Evolutionary conservation across 2,797 vertebrate genomes (phyloP), one percentile per base, ranked within the genome.

Genomic region (Lagodon rhomboides): DNA sequence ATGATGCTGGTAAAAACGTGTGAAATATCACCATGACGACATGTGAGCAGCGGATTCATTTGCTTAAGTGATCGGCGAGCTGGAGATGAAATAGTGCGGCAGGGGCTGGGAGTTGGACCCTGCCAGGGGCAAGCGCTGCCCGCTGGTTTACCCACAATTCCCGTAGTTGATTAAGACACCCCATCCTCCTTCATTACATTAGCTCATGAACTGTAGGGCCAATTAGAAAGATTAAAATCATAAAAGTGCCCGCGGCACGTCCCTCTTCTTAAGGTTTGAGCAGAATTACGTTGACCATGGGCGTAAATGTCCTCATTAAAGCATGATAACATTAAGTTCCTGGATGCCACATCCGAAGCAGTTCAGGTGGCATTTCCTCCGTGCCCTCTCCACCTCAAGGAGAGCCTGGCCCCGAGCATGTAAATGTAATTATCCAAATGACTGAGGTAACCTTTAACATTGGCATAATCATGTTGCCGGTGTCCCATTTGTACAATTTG

Each of bases 161-260:
- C 67, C 62, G 60, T 38, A n/a, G 79, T 77, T 89, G 87, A 92
- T 90, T 79, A 88, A 89, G 72, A 65, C 56, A 5, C 56, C 66
- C 38, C 63, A 58, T 75, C 69, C 77, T 62, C 43, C 75, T 86
- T 88, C 84, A 89, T 91, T 88, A 82, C 87, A 93, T 90, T 92
- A 93, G 84, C 79, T 82, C 41, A 22, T 82, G 80, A 93, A 92
- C 91, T 89, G 46, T 65, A 64, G 60, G 84, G 51, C 79, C 93
- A 92, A 92, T 95, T 92, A 93, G 68, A 87, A 59, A 92, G 81
- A 93, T 94, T 93, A 87, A 93, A 94, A 91, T 87, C 85, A 91
- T 91, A 90, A 91, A 92, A 80, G 70, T 17, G 4, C 70, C 78
- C 2, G 0, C 46, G n/a, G 73, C 49, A 38, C 47, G 77, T 83